These are phyloP conservation scores for Corythornis vintsioides DNA, from an alignment of 2,113 vertebrate genomes.

Conservation along the genomic window DNA sequence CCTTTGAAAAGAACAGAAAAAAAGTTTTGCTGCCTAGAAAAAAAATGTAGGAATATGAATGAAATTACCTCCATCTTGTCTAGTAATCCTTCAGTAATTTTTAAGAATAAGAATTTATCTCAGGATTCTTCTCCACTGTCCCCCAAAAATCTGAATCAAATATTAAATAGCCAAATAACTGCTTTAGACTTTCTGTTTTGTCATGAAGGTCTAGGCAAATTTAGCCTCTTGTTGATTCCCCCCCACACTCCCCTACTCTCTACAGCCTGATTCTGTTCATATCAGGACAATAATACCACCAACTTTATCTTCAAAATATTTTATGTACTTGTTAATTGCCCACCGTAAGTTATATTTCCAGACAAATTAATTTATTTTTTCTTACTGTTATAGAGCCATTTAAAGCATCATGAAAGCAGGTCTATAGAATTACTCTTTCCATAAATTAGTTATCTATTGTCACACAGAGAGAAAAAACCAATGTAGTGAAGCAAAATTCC, in stretches of 20 bases:
- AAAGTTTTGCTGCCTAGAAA: neutral
- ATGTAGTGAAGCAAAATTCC: neutral
- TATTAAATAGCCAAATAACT: neutral
- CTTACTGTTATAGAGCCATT: neutral
- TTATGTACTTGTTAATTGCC: neutral
- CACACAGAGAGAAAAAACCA: neutral
- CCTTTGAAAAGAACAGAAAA: neutral
- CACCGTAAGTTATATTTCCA: neutral
- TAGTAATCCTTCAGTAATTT: neutral
- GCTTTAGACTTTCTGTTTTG: neutral
- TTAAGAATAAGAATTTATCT: neutral
- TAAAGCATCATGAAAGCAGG: neutral
- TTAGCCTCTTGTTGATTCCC: neutral
- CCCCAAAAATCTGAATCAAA: neutral
- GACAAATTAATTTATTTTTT: neutral
- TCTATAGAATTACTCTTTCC: neutral
- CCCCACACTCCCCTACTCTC: neutral
- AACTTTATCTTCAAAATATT: neutral
- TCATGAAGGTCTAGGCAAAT: neutral
- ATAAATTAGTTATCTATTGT: neutral
- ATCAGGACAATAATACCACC: neutral
- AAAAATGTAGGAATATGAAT: neutral
- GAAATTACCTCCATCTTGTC: neutral
- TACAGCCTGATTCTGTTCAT: neutral
- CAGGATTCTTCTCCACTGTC: neutral